Evolutionary conservation across 2,113 vertebrate species (phyloP), one percentile per base, ranked within the genome.

Genomic region (Tragelaphus scriptus): DNA sequence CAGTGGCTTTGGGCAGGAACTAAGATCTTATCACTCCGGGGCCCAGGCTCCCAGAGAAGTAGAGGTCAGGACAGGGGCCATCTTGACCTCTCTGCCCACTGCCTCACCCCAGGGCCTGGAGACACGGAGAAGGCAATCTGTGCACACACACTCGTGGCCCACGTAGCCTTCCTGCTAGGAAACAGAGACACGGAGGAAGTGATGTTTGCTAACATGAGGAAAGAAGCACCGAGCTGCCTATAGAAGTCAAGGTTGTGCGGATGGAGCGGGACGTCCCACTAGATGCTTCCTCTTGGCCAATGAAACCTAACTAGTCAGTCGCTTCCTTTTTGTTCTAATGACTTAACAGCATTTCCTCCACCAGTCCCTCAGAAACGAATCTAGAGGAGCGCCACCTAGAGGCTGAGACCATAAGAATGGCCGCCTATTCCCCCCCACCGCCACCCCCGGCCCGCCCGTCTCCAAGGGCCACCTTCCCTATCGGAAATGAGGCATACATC

Each of bases 331-430:
- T 68, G 75, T 90, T 96, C 25, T 47, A 28, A 89, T 75, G 63
- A 55, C 40, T 92, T 58, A 8, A 8, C 1, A 49, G 44, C 61
- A 9, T 77, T 91, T 96, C 86, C 56, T 85, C 40, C 63, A 19
- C 55, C 21, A 11, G 15, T n/a, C 59, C 56, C 1, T 4, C 51
- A 87, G 59, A 95, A 58, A 92, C 2, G 49, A 90, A 75, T 90
- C 94, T 11, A 19, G 28, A 44, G 90, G 53, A 89, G 26, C 59
- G 94, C 96, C 98, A 97, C 95, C 98, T 97, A 92, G 95, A 81
- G 98, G 98, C 65, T 26, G 2, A 59, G 47, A 81, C 63, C 77
- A 7, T 47, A 58, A 93, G 56, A 49, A 23, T 19, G 28, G 1
- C 36, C 0, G 6, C 30, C 86, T 77, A 55, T 63, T 90, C 44